These are phyloP conservation scores for Charadrius vociferus DNA, from an alignment of 2,113 vertebrate species.

Conservation along the genomic window DNA sequence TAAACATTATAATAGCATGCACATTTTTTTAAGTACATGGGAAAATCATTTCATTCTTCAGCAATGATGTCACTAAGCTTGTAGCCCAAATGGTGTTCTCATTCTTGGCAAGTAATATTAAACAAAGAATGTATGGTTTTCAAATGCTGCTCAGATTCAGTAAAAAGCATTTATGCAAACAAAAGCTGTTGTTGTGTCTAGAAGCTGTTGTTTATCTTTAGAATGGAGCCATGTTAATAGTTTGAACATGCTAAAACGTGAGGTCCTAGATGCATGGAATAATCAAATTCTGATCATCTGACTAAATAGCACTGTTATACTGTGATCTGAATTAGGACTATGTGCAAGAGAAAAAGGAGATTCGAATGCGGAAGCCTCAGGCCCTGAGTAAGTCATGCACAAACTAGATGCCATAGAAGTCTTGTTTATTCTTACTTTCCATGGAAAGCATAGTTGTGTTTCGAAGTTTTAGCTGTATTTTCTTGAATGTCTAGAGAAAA, in stretches of 20 bases:
- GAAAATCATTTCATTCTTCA: slow-evolving; percentile 37
- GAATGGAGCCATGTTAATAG: slow-evolving; percentile 61
- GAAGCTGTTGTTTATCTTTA: slow-evolving; percentile 46
- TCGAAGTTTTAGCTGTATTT: neutral
- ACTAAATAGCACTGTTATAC: neutral
- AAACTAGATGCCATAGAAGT: neutral
- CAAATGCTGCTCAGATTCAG: slow-evolving; percentile 39
- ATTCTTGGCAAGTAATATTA: slow-evolving; percentile 58
- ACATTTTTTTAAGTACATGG: slow-evolving; percentile 12
- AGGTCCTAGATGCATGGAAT: neutral
- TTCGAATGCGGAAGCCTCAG: neutral
- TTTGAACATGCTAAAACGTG: slow-evolving; percentile 19
- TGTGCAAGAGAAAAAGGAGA: neutral
- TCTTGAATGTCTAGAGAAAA: neutral
- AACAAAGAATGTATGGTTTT: slow-evolving; percentile 57
- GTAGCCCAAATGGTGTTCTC: slow-evolving; percentile 58
- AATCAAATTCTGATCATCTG: neutral
- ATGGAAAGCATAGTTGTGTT: neutral
- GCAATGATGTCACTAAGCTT: slow-evolving; percentile 38
- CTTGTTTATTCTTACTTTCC: neutral
- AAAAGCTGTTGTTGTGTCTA: slow-evolving; percentile 58
- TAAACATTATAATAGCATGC: neutral
- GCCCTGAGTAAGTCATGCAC: neutral
- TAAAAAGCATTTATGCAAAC: slow-evolving; percentile 39
- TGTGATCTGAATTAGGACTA: neutral